Evolutionary conservation across 2,888 invertebrate species (phyloP).

Genomic region (Dicyrtoma fusca): DNA sequence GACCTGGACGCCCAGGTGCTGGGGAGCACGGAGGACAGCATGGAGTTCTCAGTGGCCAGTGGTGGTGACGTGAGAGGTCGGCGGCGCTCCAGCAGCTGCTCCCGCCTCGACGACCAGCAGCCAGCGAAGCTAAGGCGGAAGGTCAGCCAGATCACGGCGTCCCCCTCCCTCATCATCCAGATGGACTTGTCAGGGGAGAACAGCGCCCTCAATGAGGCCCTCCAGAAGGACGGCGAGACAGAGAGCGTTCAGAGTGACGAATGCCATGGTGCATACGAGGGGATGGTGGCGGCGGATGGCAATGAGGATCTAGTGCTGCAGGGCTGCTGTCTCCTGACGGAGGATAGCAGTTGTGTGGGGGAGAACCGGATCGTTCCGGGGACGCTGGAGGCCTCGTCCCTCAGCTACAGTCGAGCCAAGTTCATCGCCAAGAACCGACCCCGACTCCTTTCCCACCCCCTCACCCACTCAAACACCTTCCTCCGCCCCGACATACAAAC

Average conservation of each 20-base stretch:
- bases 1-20: slow-evolving; percentile 3
- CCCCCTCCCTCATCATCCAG: neutral
- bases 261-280: too few species aligned
- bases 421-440: slow-evolving; percentile 18
- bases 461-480: slow-evolving; percentile 1
- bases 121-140: neutral
- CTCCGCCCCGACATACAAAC: neutral
- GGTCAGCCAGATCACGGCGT: neutral
- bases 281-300: neutral
- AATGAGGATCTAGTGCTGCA: too few species aligned
- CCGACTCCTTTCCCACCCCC: slow-evolving; percentile 10
- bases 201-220: too few species aligned
- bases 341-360: slow-evolving; percentile 12
- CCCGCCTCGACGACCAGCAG: neutral
- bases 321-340: neutral
- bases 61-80: slow-evolving; percentile 4
- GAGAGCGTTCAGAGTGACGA: too few species aligned
- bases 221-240: too few species aligned
- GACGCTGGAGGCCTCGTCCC: slow-evolving; percentile 4
- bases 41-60: neutral
- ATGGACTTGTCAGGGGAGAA: too few species aligned
- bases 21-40: too few species aligned
- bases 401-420: slow-evolving; percentile 17
- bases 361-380: neutral
- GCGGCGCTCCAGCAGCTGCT: slow-evolving; percentile 14